Percentiles rank a stretch among this genome's conserved stretches.
Evolutionary conservation across 2,888 invertebrate species (phyloP).

Genomic region (Schrankia costaestrigalis): DNA sequence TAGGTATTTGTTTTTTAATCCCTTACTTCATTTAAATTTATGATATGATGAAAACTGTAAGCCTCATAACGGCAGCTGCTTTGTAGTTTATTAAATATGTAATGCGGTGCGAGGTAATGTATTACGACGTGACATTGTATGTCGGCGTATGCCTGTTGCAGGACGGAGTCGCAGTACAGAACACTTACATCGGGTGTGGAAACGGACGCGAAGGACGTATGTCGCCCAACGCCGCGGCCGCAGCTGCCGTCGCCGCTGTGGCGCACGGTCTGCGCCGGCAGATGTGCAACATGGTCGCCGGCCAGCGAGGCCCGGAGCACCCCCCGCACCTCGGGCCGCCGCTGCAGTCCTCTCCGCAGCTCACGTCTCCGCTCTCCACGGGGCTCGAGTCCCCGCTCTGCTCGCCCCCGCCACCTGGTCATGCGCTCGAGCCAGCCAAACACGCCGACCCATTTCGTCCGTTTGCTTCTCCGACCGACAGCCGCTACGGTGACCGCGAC

Average conservation of each 20-base stretch:
- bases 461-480: conserved; percentile 80
- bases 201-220: conserved; percentile 79
- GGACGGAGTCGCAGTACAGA: conserved; percentile 80
- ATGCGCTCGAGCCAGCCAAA: conserved; percentile 83
- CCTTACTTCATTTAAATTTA: not conserved
- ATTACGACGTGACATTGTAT: conserved; percentile 25
- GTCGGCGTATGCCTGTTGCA: conserved; percentile 65
- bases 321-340: conserved; percentile 74
- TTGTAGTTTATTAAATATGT: not conserved
- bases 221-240: conserved; percentile 85
- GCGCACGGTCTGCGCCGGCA: conserved; percentile 92
- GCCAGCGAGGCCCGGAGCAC: conserved; percentile 66
- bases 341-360: conserved; percentile 68
- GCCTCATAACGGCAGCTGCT: not conserved
- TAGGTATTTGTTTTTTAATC: conserved; percentile 5
- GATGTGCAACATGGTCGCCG: conserved; percentile 89
- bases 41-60: not conserved
- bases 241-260: conserved; percentile 92
- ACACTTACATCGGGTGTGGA: conserved; percentile 80
- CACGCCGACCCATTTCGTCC: conserved; percentile 78
- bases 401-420: conserved; percentile 83
- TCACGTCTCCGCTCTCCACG: conserved; percentile 78
- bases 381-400: conserved; percentile 83
- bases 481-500: conserved; percentile 85
- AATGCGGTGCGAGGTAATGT: conserved; percentile 1